Evolutionary conservation across 2,888 invertebrate genomes (phyloP).

Genomic region (Gastrophysa polygoni): DNA sequence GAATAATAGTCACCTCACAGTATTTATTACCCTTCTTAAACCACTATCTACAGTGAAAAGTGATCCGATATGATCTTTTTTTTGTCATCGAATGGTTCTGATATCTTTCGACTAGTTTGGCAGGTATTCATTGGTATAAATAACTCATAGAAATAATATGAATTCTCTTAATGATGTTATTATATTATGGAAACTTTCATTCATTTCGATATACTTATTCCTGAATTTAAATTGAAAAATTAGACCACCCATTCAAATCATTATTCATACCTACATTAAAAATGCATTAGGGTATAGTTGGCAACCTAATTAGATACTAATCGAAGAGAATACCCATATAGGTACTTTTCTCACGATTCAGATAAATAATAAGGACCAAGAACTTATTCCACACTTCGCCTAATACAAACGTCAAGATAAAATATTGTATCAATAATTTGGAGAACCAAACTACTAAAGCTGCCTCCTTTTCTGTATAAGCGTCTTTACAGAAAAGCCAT

Average conservation of each 20-base stretch:
- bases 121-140: too few species aligned
- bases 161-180: too few species aligned
- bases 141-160: too few species aligned
- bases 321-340: background rate
- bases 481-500: slow-evolving; percentile 24
- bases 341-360: background rate
- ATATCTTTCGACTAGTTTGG: too few species aligned
- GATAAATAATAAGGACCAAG: background rate
- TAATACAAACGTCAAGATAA: slow-evolving; percentile 5
- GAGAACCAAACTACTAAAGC: slow-evolving; percentile 13
- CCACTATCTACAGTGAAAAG: too few species aligned
- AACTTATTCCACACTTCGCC: background rate
- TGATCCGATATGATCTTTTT: too few species aligned
- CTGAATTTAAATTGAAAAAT: background rate
- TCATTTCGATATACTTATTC: too few species aligned
- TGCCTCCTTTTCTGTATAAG: slow-evolving; percentile 14
- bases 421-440: slow-evolving; percentile 15
- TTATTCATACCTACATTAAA: background rate
- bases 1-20: too few species aligned
- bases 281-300: background rate
- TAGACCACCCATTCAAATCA: background rate
- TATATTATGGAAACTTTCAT: too few species aligned
- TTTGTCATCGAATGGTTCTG: too few species aligned
- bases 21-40: too few species aligned
- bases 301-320: background rate